phyloP scores from a whole-genome alignment of 1,140 invertebrate genomes.

The Diorhabda carinulata region DNA sequence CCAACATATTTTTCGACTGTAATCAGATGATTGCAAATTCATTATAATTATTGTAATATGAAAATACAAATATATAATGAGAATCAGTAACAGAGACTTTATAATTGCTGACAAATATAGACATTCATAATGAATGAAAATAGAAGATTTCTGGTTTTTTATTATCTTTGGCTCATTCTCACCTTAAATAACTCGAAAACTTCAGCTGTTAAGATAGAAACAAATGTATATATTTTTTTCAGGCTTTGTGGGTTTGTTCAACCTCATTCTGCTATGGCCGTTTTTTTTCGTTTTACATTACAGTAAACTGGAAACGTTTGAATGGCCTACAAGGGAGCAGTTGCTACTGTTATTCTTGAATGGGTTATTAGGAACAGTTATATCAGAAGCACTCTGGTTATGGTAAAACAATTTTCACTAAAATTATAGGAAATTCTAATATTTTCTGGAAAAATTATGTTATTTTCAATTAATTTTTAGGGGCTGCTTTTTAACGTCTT shows the following conservation, averaged over 20 bases:
- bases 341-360: slow-evolving; percentile 75
- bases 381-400: slow-evolving; percentile 83
- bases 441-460: too few relatives aligned
- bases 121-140: too few relatives aligned
- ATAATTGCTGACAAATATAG: too few relatives aligned
- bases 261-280: slow-evolving; percentile 78
- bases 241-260: slow-evolving; percentile 87
- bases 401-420: slow-evolving; percentile 56
- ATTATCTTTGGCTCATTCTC: too few relatives aligned
- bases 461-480: slow-evolving; percentile 49
- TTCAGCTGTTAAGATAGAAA: too few relatives aligned
- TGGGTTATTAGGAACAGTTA: slow-evolving; percentile 81
- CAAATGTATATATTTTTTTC: slow-evolving; percentile 30
- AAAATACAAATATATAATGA: too few relatives aligned
- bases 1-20: too few relatives aligned
- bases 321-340: slow-evolving; percentile 75
- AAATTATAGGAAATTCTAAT: background rate
- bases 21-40: too few relatives aligned
- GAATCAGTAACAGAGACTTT: too few relatives aligned
- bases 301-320: slow-evolving; percentile 70
- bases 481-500: slow-evolving; percentile 87
- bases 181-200: too few relatives aligned
- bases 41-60: too few relatives aligned
- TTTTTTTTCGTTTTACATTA: slow-evolving; percentile 81
- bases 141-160: too few relatives aligned